These are phyloP conservation scores for Antigone vipio DNA, from an alignment of 2,113 vertebrate species.

Conservation along the genomic window DNA sequence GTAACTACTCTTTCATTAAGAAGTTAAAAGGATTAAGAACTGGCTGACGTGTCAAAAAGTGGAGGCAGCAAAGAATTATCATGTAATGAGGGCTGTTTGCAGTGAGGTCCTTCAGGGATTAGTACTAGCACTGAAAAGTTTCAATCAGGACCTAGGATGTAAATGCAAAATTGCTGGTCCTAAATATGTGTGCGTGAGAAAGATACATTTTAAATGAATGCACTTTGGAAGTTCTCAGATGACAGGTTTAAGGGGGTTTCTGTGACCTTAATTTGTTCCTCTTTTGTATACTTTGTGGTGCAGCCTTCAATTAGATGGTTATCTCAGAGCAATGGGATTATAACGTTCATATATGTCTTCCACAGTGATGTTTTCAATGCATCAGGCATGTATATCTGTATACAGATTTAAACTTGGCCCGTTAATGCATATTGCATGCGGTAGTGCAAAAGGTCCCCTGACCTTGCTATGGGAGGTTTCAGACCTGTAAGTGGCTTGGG, in stretches of 20 bases:
- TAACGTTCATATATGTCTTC: neutral
- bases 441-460: neutral
- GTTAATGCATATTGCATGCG: neutral
- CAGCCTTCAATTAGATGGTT: neutral
- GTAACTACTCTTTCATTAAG: neutral
- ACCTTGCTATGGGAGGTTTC: neutral
- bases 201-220: neutral
- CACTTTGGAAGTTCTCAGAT: neutral
- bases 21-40: slow-evolving; percentile 27
- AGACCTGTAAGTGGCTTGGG: neutral
- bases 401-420: neutral
- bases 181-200: neutral
- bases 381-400: neutral
- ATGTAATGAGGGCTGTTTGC: neutral
- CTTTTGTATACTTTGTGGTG: neutral
- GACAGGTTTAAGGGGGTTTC: neutral
- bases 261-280: neutral
- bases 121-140: neutral
- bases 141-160: neutral
- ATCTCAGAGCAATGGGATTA: neutral
- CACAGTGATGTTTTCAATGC: neutral
- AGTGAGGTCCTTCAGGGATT: neutral
- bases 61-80: neutral
- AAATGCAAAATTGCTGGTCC: neutral
- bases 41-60: neutral